Percentiles rank a stretch among this genome's conserved stretches.
Conservation (phyloP, 2,888 invertebrate genomes). For the Trissoscelio sp. region DNA sequence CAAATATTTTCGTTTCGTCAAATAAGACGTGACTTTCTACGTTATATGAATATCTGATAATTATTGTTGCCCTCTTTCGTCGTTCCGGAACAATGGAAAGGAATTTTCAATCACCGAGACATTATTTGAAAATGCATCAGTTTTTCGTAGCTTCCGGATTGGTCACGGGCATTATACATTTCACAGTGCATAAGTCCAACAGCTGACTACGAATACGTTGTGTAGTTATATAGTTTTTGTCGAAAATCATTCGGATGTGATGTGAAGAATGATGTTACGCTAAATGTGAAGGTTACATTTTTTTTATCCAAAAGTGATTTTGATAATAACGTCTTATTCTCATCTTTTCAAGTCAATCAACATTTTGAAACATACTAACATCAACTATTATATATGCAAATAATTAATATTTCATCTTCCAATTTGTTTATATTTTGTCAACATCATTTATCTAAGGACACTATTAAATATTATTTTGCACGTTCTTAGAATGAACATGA, state of each 20-base stretch:
- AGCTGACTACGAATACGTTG: constrained; percentile 77
- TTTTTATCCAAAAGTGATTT: constrained; percentile 30
- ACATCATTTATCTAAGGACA: no score
- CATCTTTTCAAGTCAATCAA: no score
- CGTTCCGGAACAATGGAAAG: background rate
- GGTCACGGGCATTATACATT: constrained; percentile 79
- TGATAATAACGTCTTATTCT: constrained; percentile 11
- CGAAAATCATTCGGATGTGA: constrained; percentile 44
- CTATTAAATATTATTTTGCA: no score
- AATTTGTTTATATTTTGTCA: no score
- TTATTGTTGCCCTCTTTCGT: background rate
- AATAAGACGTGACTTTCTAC: no score
- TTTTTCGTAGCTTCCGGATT: constrained; percentile 73
- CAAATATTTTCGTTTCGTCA: no score
- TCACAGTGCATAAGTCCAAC: constrained; percentile 81
- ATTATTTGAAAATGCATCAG: constrained; percentile 29
- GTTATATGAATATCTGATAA: no score
- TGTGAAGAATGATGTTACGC: background rate
- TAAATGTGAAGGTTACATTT: background rate
- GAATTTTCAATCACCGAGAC: constrained; percentile 53
- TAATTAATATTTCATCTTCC: no score
- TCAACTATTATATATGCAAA: no score
- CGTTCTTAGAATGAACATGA: no score
- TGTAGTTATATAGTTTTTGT: constrained; percentile 74
- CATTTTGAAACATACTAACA: no score